Evolutionary conservation across 2,888 invertebrate species (phyloP).

Genomic region (Hesperia comma): DNA sequence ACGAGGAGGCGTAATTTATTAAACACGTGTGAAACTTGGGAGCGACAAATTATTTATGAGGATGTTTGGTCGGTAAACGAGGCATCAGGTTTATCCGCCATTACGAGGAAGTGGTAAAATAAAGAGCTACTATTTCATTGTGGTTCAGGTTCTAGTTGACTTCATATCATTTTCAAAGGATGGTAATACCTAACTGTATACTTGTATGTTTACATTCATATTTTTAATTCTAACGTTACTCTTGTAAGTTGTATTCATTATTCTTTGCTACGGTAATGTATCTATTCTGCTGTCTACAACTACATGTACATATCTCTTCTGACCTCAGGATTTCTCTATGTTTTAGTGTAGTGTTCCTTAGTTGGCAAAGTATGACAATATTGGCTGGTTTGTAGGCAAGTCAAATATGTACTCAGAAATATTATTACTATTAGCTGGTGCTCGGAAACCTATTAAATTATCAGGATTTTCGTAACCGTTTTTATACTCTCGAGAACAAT

Average conservation of each 20-base stretch:
- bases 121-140: conserved; percentile 28
- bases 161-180: conserved; percentile 22
- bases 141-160: conserved; percentile 22
- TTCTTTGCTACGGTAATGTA: no score
- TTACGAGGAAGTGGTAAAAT: conserved; percentile 31
- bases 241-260: no score
- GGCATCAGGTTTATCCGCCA: conserved; percentile 18
- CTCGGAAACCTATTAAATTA: background rate
- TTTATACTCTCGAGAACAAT: background rate
- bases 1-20: background rate
- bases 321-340: no score
- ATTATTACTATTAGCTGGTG: background rate
- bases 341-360: no score
- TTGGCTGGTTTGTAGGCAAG: background rate
- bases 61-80: conserved; percentile 26
- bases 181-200: background rate
- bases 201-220: no score
- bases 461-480: background rate
- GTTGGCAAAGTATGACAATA: background rate
- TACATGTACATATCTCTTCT: no score
- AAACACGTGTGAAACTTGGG: conserved; percentile 2
- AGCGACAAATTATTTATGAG: conserved; percentile 21
- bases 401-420: background rate
- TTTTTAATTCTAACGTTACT: no score
- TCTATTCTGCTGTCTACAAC: no score